Percentiles rank a stretch among this genome's conserved stretches.
These are phyloP conservation scores for Leptopilina syphax DNA, from an alignment of 2,888 invertebrate species.

Conservation along the genomic window DNA sequence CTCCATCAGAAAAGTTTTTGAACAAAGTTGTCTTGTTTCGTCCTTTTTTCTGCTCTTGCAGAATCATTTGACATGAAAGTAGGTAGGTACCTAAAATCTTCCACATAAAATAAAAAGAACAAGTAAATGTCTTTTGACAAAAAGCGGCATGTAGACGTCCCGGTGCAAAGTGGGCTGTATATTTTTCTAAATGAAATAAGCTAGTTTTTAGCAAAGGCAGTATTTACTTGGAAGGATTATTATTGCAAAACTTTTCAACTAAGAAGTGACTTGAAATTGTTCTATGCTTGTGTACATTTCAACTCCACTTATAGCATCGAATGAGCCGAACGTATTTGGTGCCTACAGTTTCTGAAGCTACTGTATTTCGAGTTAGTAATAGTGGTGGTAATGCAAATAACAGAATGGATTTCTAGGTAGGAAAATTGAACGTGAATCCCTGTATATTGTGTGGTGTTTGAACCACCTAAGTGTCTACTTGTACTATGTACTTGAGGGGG, in stretches of 20 bases:
- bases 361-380: slow-evolving; percentile 1
- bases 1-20: too few species aligned
- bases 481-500: background rate
- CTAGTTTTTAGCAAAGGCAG: too few species aligned
- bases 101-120: too few species aligned
- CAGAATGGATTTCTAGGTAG: background rate
- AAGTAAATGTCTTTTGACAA: too few species aligned
- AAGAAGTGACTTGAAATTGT: slow-evolving; percentile 1
- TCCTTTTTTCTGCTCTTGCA: too few species aligned
- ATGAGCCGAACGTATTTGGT: slow-evolving; percentile 10
- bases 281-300: slow-evolving; percentile 3
- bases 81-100: too few species aligned
- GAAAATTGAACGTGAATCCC: slow-evolving; percentile 31
- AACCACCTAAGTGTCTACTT: slow-evolving; percentile 12
- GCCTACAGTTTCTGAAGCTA: background rate
- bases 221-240: too few species aligned
- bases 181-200: too few species aligned
- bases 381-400: slow-evolving; percentile 22
- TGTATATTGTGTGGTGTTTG: slow-evolving; percentile 15
- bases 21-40: too few species aligned
- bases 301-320: slow-evolving; percentile 22
- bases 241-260: background rate
- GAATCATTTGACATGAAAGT: too few species aligned
- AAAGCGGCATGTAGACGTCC: too few species aligned
- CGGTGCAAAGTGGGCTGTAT: too few species aligned